Evolutionary conservation across 2,888 invertebrate genomes (phyloP), one percentile per base, ranked within the genome.

Genomic region (Drosophila antonietae): DNA sequence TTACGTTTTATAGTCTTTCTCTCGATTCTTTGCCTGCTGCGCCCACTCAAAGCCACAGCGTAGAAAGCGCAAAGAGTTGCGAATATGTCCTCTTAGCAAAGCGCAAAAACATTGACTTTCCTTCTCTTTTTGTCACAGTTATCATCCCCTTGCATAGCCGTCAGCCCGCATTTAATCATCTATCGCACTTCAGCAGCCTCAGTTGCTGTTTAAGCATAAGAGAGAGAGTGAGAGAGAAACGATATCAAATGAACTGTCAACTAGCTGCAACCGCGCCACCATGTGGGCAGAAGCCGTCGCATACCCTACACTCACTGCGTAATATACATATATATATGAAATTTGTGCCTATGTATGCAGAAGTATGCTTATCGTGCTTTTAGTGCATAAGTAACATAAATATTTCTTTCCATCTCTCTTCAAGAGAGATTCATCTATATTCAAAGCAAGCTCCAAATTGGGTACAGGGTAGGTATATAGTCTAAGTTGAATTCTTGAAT

Each of bases 41-140:
- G 35, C 56, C 49, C 63, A 43, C 63, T 52, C 51, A 52, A 28
- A 49, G 35, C 41, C 47, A 53, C 2, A 55, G 65, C 37, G 59
- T 62, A 80, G 77, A 78, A 76, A 72, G 72, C 49, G 33, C 28
- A 23, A 53, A 58, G 23, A 52, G 14, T 56, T 66, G 56, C 56
- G 18, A 64, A 49, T 47, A 39, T 18, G 28, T 44, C 33, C 28
- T 58, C 62, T 68, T 55, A 10, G 23, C 66, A 61, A 70, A 74
- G 43, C 33, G 43, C 39, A 12, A 56, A 47, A 51, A 41, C n/a
- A 44, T 15, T 10, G 35, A 52, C 57, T 53, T 52, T 65, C 60
- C 12, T 41, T 73, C 52, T 47, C 47, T 51, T 52, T 65, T n/a
- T 49, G 37, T 44, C 58, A 43, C 23, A 57, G 53, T 44, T 60